Percentiles rank a stretch among this genome's conserved stretches.
Conservation (phyloP, 2,888 invertebrate species). For the Meghimatium bilineatum region DNA sequence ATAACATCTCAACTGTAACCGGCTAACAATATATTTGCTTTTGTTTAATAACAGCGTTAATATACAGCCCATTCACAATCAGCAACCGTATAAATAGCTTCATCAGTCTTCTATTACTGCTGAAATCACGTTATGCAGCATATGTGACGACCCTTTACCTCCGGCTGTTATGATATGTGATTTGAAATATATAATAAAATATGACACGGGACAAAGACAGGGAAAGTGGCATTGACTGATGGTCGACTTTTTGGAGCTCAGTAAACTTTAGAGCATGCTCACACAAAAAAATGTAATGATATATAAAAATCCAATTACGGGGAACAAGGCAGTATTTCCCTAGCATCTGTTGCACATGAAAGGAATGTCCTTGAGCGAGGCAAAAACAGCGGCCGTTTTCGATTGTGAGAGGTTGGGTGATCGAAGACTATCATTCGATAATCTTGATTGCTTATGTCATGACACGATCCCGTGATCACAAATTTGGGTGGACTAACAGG, state of each 20-base stretch:
- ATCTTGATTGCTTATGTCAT: not conserved
- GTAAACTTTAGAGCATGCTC: not conserved
- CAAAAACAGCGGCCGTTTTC: not conserved
- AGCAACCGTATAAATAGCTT: not conserved
- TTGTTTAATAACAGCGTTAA: not conserved
- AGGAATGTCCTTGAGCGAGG: not conserved
- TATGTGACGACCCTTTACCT: not conserved
- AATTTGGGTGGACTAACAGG: not conserved
- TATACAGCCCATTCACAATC: not conserved
- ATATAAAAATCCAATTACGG: not conserved
- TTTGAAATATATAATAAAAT: not conserved
- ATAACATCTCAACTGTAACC: not conserved
- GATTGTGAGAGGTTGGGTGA: not conserved
- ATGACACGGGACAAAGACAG: not conserved
- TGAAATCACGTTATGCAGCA: not conserved
- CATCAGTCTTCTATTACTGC: not conserved
- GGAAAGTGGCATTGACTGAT: not conserved
- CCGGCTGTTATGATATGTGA: not conserved
- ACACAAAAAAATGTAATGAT: not conserved
- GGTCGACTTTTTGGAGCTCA: not conserved
- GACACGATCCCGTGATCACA: not conserved
- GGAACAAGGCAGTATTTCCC: not conserved
- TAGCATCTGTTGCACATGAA: not conserved
- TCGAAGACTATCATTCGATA: not conserved
- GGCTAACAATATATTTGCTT: not conserved